phyloP scores from a whole-genome alignment of 2,797 vertebrate genomes.

The Peromyscus aztecus region DNA sequence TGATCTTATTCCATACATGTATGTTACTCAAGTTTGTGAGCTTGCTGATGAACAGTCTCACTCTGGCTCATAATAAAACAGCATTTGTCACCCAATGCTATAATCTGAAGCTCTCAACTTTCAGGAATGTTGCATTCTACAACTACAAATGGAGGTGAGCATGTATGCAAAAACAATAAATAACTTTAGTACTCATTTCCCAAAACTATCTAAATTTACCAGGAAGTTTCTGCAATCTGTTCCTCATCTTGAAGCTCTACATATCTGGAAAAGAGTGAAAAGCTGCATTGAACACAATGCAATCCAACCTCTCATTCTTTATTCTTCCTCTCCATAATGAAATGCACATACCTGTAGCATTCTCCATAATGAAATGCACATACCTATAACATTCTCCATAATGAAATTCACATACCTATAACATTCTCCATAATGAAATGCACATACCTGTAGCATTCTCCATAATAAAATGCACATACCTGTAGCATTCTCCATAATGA shows the following conservation, averaged over 20 bases:
- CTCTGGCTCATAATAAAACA: neutral
- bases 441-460: too few species aligned
- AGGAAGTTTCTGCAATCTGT: neutral
- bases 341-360: neutral
- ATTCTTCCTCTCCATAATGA: slow-evolving; percentile 19
- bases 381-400: neutral
- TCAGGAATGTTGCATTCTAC: slow-evolving; percentile 3
- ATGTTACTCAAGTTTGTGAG: neutral
- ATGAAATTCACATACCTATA: too few species aligned
- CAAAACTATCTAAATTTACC: neutral
- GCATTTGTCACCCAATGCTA: slow-evolving; percentile 14
- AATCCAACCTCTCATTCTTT: neutral
- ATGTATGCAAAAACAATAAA: neutral
- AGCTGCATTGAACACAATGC: neutral
- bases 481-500: too few species aligned
- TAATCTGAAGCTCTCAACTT: slow-evolving; percentile 54
- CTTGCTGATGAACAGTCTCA: neutral
- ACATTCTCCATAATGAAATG: too few species aligned
- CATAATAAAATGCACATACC: too few species aligned
- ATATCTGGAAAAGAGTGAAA: slow-evolving; percentile 24
- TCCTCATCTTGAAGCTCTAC: neutral
- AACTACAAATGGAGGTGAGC: neutral
- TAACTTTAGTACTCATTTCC: slow-evolving; percentile 5
- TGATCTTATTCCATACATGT: neutral
- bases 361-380: neutral